phyloP scores from a whole-genome alignment of 2,888 invertebrate genomes.

The Patella pellucida region DNA sequence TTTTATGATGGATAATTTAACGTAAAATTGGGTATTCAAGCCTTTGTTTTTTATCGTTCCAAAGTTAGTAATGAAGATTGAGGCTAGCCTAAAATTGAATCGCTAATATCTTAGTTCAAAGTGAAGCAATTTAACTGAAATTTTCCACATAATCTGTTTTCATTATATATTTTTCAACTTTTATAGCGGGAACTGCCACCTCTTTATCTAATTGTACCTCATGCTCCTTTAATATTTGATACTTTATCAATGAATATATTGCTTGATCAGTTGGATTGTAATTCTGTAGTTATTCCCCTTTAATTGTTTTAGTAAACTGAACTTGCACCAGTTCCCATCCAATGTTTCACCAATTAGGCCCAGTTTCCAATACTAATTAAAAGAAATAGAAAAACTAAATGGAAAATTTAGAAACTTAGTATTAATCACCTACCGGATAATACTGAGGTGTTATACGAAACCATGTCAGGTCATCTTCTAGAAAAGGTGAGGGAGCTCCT shows the following conservation, averaged over 20 bases:
- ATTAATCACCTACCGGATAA: slow-evolving; percentile 53
- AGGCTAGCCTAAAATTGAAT: no score
- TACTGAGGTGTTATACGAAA: slow-evolving; percentile 51
- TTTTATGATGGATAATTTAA: not conserved
- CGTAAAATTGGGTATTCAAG: no score
- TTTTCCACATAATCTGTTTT: no score
- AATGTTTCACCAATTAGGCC: no score
- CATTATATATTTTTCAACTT: no score
- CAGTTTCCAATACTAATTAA: not conserved
- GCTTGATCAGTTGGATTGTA: not conserved
- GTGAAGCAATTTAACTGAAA: no score
- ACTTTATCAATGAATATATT: not conserved
- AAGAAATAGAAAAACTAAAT: not conserved
- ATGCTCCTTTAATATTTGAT: not conserved
- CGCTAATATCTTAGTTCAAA: no score
- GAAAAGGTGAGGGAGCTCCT: slow-evolving; percentile 49
- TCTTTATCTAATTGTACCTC: not conserved
- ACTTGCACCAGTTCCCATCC: no score
- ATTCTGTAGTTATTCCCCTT: not conserved
- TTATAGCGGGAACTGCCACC: no score
- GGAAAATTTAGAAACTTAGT: not conserved
- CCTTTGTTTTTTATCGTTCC: no score
- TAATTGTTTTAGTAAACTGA: not conserved
- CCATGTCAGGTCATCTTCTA: slow-evolving; percentile 49
- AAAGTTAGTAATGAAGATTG: no score